Evolutionary conservation across 2,797 vertebrate genomes (phyloP), one percentile per base, ranked within the genome.

Genomic region (Fistularia tabacaria): DNA sequence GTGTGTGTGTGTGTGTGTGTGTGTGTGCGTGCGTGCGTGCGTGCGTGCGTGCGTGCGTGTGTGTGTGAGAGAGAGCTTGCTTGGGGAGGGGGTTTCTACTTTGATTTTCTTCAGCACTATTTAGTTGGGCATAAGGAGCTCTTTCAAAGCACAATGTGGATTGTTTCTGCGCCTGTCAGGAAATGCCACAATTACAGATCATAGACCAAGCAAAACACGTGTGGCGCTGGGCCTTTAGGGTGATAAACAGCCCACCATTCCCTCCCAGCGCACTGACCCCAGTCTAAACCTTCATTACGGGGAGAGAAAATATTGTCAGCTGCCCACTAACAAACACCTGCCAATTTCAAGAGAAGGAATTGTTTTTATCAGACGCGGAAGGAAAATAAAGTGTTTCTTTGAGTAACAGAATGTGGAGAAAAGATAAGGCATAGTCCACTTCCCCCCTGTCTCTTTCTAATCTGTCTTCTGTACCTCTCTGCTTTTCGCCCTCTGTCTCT

Each of bases 171-270:
- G 92, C 92, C 92, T 96, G 91, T 86, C 90, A 96, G 95, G 96
- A 99, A 99, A 93, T 94, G 91, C 94, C 93, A 93, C 92, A 93
- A 93, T 96, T 91, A 83, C 88, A 91, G 87, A 89, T 91, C 76
- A 91, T 83, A 82, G 85, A 91, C 83, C 76, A 84, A 92, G 91
- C 84, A 89, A 90, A 90, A 85, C 90, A 91, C 79, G 81, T 89
- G 87, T 87, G 81, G 64, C 71, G 67, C 74, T 80, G 71, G 84
- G 87, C 85, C 87, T 88, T 87, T 85, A 88, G 89, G 75, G 90
- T 87, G 88, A 89, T 91, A 90, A 87, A 90, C 88, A 91, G 88
- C 87, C 77, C 75, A 85, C 85, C 87, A 80, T 87, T 89, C 87
- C 80, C 59, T 69, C 82, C 85, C 79, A 80, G 84, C 67, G 84